Evolutionary conservation across 1,140 invertebrate genomes (phyloP).

Genomic region (Sarcophaga bullata): DNA sequence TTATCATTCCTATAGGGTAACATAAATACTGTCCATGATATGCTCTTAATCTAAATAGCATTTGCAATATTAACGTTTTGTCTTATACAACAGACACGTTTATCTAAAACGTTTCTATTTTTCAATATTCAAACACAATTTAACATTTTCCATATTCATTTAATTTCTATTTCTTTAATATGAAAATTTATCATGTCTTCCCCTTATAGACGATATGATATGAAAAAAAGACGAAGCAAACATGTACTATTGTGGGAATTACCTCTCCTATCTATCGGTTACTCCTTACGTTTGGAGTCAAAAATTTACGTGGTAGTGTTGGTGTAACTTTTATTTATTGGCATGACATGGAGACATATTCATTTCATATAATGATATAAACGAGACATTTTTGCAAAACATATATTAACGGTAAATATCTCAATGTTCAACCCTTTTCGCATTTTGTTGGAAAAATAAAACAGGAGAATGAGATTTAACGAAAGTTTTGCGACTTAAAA

Average conservation of each 20-base stretch:
- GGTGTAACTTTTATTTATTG: not conserved
- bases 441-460: too few relatives aligned
- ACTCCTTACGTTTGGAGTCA: not conserved
- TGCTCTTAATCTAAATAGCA: not conserved
- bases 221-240: too few relatives aligned
- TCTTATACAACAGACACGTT: not conserved
- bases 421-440: not conserved
- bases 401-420: not conserved
- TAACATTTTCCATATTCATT: not conserved
- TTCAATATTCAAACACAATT: not conserved
- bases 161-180: conserved; percentile 2
- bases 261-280: not conserved
- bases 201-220: not conserved
- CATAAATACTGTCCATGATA: not conserved
- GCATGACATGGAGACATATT: conserved; percentile 22
- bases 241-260: conserved; percentile 14
- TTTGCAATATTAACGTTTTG: not conserved
- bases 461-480: too few relatives aligned
- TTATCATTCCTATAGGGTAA: not conserved
- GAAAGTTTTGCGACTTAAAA: too few relatives aligned
- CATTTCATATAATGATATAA: conserved; percentile 16
- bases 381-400: conserved; percentile 2
- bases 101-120: not conserved
- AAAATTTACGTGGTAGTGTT: not conserved
- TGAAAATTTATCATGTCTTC: not conserved